A percentile compares a stretch with the other conserved stretches of the same genome.
phyloP scores from a whole-genome alignment of 2,888 invertebrate genomes.

The Rotaria sp. region DNA sequence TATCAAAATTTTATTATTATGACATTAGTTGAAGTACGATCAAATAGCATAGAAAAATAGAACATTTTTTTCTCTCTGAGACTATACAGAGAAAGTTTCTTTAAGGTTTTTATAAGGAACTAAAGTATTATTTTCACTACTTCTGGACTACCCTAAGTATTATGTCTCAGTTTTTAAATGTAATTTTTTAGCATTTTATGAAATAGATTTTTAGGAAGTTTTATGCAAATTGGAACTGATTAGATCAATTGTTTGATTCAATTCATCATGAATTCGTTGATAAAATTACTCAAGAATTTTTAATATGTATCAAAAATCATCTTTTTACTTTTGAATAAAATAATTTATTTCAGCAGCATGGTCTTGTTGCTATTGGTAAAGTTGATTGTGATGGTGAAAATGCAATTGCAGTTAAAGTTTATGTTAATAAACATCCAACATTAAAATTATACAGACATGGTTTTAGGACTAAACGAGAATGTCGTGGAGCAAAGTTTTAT shows the following conservation, averaged over 20 bases:
- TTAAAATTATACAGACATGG: constrained; percentile 75
- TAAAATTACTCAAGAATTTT: constrained; percentile 68
- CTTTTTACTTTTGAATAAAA: too few relatives aligned
- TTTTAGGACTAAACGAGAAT: constrained; percentile 57
- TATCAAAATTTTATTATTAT: too few relatives aligned
- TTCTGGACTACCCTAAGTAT: too few relatives aligned
- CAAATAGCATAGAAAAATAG: too few relatives aligned
- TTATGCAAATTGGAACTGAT: constrained; percentile 93
- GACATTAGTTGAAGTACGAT: too few relatives aligned
- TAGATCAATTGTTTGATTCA: constrained; percentile 90
- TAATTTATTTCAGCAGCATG: constrained; percentile 56
- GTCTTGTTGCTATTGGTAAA: constrained; percentile 83
- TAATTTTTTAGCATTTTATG: constrained; percentile 70
- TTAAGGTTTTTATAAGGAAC: too few relatives aligned
- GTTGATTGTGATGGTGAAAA: constrained; percentile 89
- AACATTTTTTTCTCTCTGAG: too few relatives aligned
- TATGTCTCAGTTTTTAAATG: too few relatives aligned
- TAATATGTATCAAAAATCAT: constrained; percentile 52
- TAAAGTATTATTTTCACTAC: too few relatives aligned
- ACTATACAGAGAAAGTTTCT: too few relatives aligned
- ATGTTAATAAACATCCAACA: constrained; percentile 78
- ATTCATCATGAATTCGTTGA: constrained; percentile 91
- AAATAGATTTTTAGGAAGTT: constrained; percentile 96
- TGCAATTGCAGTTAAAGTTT: constrained; percentile 27
- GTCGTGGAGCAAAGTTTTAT: constrained; percentile 63